phyloP scores from a whole-genome alignment of 2,113 vertebrate species.

The Aplodontia rufa region DNA sequence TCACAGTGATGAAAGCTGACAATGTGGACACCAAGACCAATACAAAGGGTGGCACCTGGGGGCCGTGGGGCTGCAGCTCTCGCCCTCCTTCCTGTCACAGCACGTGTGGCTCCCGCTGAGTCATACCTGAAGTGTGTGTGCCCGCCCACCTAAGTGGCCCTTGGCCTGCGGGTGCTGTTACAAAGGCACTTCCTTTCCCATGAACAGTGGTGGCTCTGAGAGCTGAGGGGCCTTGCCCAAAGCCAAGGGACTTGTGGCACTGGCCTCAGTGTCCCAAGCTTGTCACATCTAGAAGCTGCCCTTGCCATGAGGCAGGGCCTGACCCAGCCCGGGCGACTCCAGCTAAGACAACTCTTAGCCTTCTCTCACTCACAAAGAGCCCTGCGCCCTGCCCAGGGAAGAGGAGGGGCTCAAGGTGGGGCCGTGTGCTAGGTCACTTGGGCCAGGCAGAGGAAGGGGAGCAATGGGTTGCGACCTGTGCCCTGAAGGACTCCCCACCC shows the following conservation, averaged over 20 bases:
- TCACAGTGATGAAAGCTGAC: no score
- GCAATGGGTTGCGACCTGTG: no score
- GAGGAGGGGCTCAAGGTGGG: accelerated
- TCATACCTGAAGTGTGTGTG: accelerated
- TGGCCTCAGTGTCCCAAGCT: background rate
- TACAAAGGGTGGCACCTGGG: no score
- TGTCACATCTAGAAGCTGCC: background rate
- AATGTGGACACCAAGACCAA: no score
- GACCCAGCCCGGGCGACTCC: background rate
- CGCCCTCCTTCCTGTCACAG: no score
- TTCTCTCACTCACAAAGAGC: background rate
- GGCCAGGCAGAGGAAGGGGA: no score
- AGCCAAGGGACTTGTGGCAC: background rate
- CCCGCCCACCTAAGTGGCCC: accelerated
- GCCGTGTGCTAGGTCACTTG: no score
- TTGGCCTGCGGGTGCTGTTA: background rate
- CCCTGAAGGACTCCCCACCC: background rate
- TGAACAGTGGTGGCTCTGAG: background rate
- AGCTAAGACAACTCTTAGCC: accelerated
- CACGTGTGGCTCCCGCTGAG: background rate
- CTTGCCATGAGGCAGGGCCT: background rate
- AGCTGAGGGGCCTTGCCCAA: background rate
- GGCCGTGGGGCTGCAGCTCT: no score
- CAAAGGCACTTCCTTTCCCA: background rate
- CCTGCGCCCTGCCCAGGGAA: accelerated